Evolutionary conservation across 2,797 vertebrate genomes (phyloP).

Genomic region (Halcyon leucocephala): DNA sequence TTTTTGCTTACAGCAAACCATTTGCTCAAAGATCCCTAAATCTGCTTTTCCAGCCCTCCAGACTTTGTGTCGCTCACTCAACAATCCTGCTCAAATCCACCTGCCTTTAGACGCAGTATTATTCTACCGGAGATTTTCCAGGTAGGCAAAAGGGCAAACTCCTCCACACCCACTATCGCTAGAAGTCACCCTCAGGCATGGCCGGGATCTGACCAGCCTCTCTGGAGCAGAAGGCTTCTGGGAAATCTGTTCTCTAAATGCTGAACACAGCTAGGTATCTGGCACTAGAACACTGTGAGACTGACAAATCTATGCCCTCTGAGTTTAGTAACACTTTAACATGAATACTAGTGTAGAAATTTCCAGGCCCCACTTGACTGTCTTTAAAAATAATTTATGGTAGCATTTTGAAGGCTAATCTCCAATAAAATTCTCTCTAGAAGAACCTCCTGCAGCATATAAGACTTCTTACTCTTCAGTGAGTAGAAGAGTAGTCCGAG

Average conservation of each 20-base stretch:
- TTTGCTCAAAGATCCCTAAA: not conserved
- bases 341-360: slow-evolving; percentile 4
- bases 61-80: fast-evolving
- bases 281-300: not conserved
- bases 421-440: slow-evolving; percentile 2
- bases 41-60: not conserved
- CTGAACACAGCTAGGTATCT: not conserved
- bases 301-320: slow-evolving; percentile 49
- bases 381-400: slow-evolving; percentile 44
- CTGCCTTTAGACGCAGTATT: not conserved
- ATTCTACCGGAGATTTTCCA: not conserved
- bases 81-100: not conserved
- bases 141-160: not conserved
- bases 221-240: not conserved
- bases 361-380: slow-evolving; percentile 12
- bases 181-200: not conserved
- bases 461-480: not conserved
- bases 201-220: not conserved
- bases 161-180: not conserved
- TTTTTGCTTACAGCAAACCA: not conserved
- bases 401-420: slow-evolving; percentile 49
- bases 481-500: not conserved
- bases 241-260: not conserved
- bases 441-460: slow-evolving; percentile 6
- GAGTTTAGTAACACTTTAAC: slow-evolving; percentile 63